Evolutionary conservation across 92 coral and sea anemone genomes (phyloP), one percentile per base, ranked within the genome.

Genomic region (Palythoa caribaeorum): DNA sequence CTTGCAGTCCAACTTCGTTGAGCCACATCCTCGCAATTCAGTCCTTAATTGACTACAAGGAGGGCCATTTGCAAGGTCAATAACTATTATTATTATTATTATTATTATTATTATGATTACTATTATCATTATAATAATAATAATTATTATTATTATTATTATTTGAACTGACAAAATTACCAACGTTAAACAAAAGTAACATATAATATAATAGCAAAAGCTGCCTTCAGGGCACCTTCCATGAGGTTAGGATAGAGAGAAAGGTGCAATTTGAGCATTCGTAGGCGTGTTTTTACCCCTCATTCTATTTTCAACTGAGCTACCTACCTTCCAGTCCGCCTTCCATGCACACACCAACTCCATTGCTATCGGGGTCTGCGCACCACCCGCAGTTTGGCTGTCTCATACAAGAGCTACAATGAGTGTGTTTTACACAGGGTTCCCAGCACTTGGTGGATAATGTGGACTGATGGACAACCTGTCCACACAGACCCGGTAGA

Each of bases 351-450:
- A 89, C 73, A 10, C 99, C 99, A 17, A 21, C 78, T 9, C 99
- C 99, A 53, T 87, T 93, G 1, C 84, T 85, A 6, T 90, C 87
- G 13, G 83, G 94, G 51, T 90, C 77, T 8, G 92, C 89, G 75
- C 99, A 97, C 99, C 99, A 97, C 62, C 94, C 99, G 44, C 99
- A 97, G 89, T 94, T 92, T 21, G 91, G 93, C 50, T 91, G 92
- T 28, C 73, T 66, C 89, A 97, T 54, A 76, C 99, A 97, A 44
- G 87, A 70, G 28, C 93, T 92, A 52, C 99, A 97, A 38, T 89
- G 92, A 52, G 36, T 80, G 28, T 73, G 66, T 28, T 2, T 71
- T 28, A 62, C 48, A 65, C 99, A 97, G 44, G 90, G 78, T 1
- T 84, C 76, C 91, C 91, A 87, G 69, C 99, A 97, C 19, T 60